A percentile compares a stretch with the other conserved stretches of the same genome.
Conservation (phyloP, 2,888 invertebrate species). For the Drosophila barbarae region DNA sequence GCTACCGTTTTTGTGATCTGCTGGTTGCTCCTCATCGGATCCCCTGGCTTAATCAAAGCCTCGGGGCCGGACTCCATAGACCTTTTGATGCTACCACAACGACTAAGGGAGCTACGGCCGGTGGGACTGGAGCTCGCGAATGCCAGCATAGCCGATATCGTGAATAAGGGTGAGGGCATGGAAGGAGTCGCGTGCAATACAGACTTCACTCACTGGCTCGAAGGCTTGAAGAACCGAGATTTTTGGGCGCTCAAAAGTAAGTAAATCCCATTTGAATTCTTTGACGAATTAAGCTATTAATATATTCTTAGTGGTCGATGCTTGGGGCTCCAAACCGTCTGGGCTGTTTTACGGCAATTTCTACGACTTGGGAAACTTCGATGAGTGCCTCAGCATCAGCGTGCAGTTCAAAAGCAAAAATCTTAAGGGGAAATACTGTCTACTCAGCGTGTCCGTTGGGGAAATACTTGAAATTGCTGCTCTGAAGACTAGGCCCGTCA, state of each 20-base stretch:
- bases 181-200: background rate
- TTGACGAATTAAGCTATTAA: background rate
- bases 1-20: background rate
- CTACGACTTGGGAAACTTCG: slow-evolving; percentile 30
- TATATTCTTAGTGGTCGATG: slow-evolving; percentile 75
- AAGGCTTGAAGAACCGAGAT: background rate
- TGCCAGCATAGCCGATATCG: background rate
- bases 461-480: slow-evolving; percentile 2
- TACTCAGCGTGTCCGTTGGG: background rate
- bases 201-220: background rate
- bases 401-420: slow-evolving; percentile 14
- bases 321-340: slow-evolving; percentile 78
- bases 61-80: background rate
- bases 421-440: slow-evolving; percentile 53
- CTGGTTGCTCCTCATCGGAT: background rate
- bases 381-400: slow-evolving; percentile 75
- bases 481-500: background rate
- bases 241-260: slow-evolving; percentile 46
- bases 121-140: background rate
- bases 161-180: background rate
- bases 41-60: background rate
- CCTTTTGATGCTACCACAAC: background rate
- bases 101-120: background rate
- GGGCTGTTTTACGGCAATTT: slow-evolving; percentile 75
- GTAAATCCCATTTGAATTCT: background rate